These are phyloP conservation scores for Callospermophilus lateralis DNA, from an alignment of 2,113 vertebrate genomes.

Conservation along the genomic window DNA sequence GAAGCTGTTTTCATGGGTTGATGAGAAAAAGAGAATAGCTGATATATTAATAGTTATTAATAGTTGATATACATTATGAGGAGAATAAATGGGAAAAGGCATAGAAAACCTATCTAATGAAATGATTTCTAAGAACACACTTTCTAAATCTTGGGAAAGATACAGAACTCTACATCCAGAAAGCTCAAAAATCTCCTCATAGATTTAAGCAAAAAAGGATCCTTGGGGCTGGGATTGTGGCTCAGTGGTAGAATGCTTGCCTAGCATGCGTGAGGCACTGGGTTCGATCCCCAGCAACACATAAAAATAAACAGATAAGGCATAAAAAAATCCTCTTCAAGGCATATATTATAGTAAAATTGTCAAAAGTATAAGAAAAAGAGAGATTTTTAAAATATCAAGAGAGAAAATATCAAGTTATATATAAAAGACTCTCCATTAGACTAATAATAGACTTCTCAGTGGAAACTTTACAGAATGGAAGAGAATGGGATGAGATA, in stretches of 20 bases:
- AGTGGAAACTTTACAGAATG: neutral
- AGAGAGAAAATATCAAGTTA: neutral
- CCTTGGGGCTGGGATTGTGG: too few relatives aligned
- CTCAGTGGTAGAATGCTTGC: too few relatives aligned
- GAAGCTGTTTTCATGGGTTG: neutral
- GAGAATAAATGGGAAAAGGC: neutral
- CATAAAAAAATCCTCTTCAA: neutral
- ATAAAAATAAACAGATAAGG: too few relatives aligned
- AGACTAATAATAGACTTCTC: neutral
- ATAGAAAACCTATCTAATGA: neutral
- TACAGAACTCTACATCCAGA: neutral
- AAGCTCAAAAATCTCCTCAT: neutral
- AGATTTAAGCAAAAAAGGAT: neutral
- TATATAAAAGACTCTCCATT: neutral
- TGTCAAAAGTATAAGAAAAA: neutral
- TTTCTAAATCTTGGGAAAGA: neutral
- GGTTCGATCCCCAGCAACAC: too few relatives aligned
- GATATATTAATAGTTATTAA: neutral
- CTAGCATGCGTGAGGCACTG: too few relatives aligned
- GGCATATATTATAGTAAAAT: neutral
- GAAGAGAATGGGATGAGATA: neutral
- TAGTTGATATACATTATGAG: neutral
- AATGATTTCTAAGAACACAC: neutral
- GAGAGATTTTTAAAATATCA: neutral
- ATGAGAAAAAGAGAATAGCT: constrained; percentile 43